A percentile compares a stretch with the other conserved stretches of the same genome.
Conservation (phyloP, 2,888 invertebrate genomes). For the Rhorus exstirpatorius region DNA sequence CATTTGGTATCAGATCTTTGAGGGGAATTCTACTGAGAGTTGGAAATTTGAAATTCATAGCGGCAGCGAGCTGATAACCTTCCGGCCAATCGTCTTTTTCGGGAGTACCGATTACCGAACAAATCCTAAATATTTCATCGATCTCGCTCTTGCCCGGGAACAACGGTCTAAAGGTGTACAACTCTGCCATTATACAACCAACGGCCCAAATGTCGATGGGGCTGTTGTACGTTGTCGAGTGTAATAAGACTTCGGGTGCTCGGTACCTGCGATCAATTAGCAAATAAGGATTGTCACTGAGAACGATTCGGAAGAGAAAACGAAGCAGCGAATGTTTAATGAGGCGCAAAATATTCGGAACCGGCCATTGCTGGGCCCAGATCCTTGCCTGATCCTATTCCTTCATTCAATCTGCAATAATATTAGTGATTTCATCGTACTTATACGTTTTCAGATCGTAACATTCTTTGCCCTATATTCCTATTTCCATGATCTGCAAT, state of each 20-base stretch:
- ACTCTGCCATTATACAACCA: slow-evolving; percentile 98
- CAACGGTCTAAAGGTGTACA: slow-evolving; percentile 97
- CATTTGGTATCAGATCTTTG: slow-evolving; percentile 93
- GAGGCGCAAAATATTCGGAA: no score
- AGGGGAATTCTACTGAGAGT: slow-evolving; percentile 94
- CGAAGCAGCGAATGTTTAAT: no score
- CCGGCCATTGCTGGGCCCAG: no score
- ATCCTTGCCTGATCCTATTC: no score
- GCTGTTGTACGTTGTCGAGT: slow-evolving; percentile 98
- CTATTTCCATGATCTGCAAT: no score
- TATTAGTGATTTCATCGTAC: no score
- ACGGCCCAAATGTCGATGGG: slow-evolving; percentile 99
- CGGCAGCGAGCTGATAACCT: slow-evolving; percentile 96
- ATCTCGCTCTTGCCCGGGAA: slow-evolving; percentile 99
- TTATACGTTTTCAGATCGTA: no score
- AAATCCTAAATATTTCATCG: slow-evolving; percentile 98
- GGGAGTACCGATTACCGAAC: slow-evolving; percentile 97
- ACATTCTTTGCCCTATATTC: no score
- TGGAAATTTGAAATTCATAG: slow-evolving; percentile 98
- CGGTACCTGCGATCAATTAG: slow-evolving; percentile 90
- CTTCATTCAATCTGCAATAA: no score
- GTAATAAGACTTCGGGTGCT: slow-evolving; percentile 97
- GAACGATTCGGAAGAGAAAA: no score
- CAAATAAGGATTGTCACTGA: background rate
- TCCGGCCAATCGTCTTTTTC: slow-evolving; percentile 97